Evolutionary conservation across 92 coral and sea anemone species (phyloP).

Genomic region (Palythoa grandiflora): DNA sequence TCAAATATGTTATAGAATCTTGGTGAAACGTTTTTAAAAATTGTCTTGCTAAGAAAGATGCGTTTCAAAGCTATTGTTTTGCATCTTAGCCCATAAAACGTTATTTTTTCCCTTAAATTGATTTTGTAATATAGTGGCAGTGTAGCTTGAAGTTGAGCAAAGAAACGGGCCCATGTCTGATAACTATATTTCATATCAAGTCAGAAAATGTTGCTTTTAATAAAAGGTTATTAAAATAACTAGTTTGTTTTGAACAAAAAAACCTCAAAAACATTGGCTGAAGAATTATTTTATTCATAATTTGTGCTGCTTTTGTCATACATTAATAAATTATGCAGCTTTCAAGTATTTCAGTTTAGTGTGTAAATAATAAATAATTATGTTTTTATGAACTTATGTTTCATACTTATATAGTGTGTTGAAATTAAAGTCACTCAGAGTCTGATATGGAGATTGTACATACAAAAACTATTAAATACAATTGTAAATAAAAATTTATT

Average conservation of each 20-base stretch:
- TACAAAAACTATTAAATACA: background rate
- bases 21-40: background rate
- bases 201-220: background rate
- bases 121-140: too few relatives aligned
- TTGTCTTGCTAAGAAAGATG: background rate
- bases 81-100: too few relatives aligned
- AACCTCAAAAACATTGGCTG: background rate
- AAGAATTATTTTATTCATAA: background rate
- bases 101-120: too few relatives aligned
- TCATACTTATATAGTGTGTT: slow-evolving; percentile 13
- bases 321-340: background rate
- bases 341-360: background rate
- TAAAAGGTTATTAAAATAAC: background rate
- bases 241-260: background rate
- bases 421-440: background rate
- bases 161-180: too few relatives aligned
- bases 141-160: too few relatives aligned
- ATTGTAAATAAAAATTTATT: slow-evolving; percentile 42
- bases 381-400: slow-evolving; percentile 35
- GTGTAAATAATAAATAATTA: slow-evolving; percentile 40
- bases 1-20: background rate
- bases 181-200: too few relatives aligned
- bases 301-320: background rate
- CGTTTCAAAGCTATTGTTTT: too few relatives aligned
- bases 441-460: slow-evolving; percentile 30